Evolutionary conservation across 2,888 invertebrate genomes (phyloP).

Genomic region (Gastrophysa polygoni): DNA sequence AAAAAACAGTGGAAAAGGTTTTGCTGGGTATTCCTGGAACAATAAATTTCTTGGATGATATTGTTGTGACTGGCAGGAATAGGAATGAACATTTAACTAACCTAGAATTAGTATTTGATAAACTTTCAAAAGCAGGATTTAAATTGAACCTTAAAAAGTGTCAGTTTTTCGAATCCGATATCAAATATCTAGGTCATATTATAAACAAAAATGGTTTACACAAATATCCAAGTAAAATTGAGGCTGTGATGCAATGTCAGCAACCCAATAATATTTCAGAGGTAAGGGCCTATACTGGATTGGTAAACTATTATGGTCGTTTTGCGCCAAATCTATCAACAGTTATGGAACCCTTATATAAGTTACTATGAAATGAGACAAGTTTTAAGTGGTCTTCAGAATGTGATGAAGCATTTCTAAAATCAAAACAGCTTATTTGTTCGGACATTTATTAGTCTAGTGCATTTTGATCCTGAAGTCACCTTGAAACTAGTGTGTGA

Average conservation of each 20-base stretch:
- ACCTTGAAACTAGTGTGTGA: constrained; percentile 18
- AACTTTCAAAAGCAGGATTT: constrained; percentile 9
- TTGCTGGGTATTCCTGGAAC: constrained; percentile 7
- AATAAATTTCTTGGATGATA: constrained; percentile 22
- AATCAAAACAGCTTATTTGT: constrained; percentile 10
- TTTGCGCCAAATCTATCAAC: constrained; percentile 15
- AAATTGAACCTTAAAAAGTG: constrained; percentile 16
- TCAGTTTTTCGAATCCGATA: constrained; percentile 15
- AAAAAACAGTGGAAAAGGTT: constrained; percentile 14
- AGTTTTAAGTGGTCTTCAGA: constrained; percentile 17
- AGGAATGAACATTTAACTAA: constrained; percentile 15
- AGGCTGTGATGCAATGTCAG: constrained; percentile 7
- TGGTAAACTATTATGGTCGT: constrained; percentile 21
- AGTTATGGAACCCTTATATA: constrained; percentile 13
- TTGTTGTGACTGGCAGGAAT: constrained; percentile 16
- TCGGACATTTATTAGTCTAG: constrained; percentile 11
- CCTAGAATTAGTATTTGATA: constrained; percentile 14
- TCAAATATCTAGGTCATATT: constrained; percentile 21
- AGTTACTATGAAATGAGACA: constrained; percentile 4
- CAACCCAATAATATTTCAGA: constrained; percentile 12
- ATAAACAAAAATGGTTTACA: constrained; percentile 19
- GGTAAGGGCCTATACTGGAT: constrained; percentile 9
- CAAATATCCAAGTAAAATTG: constrained; percentile 11
- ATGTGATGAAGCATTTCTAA: constrained; percentile 17
- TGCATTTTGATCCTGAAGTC: constrained; percentile 15